Evolutionary conservation across 2,113 vertebrate genomes (phyloP).

Genomic region (Trinectes maculatus): DNA sequence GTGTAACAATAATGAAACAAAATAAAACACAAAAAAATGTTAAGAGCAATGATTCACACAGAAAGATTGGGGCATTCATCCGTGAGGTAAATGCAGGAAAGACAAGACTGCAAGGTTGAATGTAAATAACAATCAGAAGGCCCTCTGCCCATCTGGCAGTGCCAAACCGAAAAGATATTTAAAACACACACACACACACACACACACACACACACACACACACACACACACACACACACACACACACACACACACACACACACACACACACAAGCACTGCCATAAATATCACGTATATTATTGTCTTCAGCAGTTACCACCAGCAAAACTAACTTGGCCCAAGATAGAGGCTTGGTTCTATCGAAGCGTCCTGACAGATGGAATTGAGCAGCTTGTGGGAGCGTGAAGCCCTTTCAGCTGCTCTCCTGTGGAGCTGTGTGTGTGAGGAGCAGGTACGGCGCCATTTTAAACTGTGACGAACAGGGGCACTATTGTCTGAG

Average conservation of each 20-base stretch:
- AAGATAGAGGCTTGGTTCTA: constrained; percentile 51
- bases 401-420: constrained; percentile 66
- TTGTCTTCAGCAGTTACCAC: constrained; percentile 27
- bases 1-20: constrained; percentile 31
- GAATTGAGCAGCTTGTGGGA: constrained; percentile 78
- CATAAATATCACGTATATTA: constrained; percentile 33
- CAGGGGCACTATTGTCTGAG: constrained; percentile 35
- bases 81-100: constrained; percentile 27
- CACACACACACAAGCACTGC: constrained; percentile 18
- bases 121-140: constrained; percentile 25
- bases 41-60: constrained; percentile 40
- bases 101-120: constrained; percentile 16
- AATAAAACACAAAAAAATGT: constrained; percentile 23
- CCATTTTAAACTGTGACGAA: constrained; percentile 58
- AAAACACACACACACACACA: too few relatives aligned
- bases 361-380: constrained; percentile 75
- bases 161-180: constrained; percentile 16
- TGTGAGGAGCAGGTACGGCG: constrained; percentile 69
- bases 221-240: too few relatives aligned
- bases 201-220: too few relatives aligned
- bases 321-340: constrained; percentile 50
- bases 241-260: too few relatives aligned
- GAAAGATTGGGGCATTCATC: constrained; percentile 33
- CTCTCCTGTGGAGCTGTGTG: constrained; percentile 67
- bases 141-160: constrained; percentile 33